phyloP scores from a whole-genome alignment of 2,113 vertebrate species.

The Poecile atricapillus region DNA sequence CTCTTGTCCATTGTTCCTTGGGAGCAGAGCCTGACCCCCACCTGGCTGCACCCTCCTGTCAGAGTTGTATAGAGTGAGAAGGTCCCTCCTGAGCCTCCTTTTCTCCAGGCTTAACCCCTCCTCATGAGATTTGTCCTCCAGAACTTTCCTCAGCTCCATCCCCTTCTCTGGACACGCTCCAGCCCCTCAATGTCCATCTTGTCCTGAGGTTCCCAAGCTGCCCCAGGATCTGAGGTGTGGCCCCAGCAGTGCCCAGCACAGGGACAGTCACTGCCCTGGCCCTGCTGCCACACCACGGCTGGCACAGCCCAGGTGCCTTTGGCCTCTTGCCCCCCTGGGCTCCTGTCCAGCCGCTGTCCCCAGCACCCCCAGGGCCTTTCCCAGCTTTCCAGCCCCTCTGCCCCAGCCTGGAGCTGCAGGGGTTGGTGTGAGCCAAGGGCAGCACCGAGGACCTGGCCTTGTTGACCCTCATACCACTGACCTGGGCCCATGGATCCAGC shows the following conservation, averaged over 20 bases:
- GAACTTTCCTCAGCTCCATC: fast-evolving
- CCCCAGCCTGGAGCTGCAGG: not conserved
- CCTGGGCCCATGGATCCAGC: fast-evolving
- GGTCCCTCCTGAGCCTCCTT: not conserved
- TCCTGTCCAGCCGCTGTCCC: not conserved
- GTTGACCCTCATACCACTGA: fast-evolving
- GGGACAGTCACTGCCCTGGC: not conserved
- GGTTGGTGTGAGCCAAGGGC: not conserved
- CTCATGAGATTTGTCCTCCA: not conserved
- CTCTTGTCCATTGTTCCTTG: not conserved
- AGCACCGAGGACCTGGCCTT: not conserved
- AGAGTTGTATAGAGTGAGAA: fast-evolving
- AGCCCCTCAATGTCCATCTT: not conserved
- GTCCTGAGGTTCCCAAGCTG: fast-evolving
- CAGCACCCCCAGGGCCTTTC: not conserved
- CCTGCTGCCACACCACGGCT: not conserved
- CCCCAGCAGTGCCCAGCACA: not conserved
- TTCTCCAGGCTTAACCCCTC: not conserved
- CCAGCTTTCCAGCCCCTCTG: not conserved
- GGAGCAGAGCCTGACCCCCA: fast-evolving
- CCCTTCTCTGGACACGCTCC: fast-evolving
- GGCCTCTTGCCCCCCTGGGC: not conserved
- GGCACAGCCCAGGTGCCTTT: not conserved
- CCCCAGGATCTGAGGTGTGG: fast-evolving
- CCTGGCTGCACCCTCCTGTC: not conserved